Evolutionary conservation across 2,113 vertebrate species (phyloP).

Genomic region (Bubo bubo): DNA sequence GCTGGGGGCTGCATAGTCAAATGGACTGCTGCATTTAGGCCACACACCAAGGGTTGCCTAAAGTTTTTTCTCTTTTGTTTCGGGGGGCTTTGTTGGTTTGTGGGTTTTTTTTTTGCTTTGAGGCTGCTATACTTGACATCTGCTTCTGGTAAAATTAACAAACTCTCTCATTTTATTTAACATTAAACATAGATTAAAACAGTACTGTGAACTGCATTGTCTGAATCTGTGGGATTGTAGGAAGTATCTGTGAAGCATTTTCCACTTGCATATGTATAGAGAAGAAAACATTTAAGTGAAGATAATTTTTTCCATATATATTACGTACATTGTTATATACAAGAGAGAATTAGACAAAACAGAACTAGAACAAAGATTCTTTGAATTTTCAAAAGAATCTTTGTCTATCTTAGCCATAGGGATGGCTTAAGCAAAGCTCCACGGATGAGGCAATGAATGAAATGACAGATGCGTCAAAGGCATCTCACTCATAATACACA

Average conservation of each 20-base stretch:
- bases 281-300: background rate
- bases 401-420: background rate
- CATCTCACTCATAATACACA: background rate
- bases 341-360: conserved; percentile 35
- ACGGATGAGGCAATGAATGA: conserved; percentile 12
- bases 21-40: background rate
- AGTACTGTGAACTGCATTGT: background rate
- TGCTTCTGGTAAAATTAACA: conserved; percentile 33
- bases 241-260: background rate
- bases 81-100: background rate
- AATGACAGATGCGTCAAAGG: background rate
- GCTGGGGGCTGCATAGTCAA: accelerated
- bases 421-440: conserved; percentile 7
- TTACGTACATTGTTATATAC: background rate
- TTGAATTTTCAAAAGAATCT: conserved; percentile 45
- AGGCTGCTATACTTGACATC: background rate
- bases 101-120: background rate
- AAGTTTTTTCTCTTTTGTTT: background rate
- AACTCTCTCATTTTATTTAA: background rate
- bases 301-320: conserved; percentile 31
- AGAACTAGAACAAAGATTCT: conserved; percentile 53
- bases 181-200: background rate
- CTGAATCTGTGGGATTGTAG: background rate
- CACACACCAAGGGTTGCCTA: background rate
- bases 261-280: background rate